Evolutionary conservation across 1,140 invertebrate species (phyloP), one percentile per base, ranked within the genome.

Genomic region (Wiebesia pumilae): DNA sequence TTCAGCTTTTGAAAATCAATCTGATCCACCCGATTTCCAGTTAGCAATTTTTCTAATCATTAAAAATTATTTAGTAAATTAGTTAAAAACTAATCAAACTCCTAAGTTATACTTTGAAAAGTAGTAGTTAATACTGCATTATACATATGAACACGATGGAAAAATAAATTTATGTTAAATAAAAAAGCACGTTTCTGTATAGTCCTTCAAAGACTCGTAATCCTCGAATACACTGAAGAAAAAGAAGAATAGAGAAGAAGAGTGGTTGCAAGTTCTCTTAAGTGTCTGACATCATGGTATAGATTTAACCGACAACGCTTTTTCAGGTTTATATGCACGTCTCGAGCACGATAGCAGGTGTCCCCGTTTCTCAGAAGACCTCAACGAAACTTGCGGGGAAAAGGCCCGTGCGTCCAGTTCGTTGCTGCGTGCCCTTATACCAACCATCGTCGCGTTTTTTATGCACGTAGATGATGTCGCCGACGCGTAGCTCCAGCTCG

Each of bases 361-460:
- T 88, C 40, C 90, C 89, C 83, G 92, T 89, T 83, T 94, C 93
- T 95, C 93, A 95, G 94, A 95, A 95, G 89, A 93, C 94, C 92
- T 98, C 97, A 27, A 99, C 98, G 94, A 99, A 99, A 90, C 97
- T 98, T 65, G 97, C 97, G 3, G 98, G 98, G 94, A 99, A 99
- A 3, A 99, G 95, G 12, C 98, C 98, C 3, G 97, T 98, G 89
- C 97, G 96, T 27, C 98, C 98, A 3, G 97, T 98, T 75, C 97
- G 95, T 90, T 98, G 96, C 88, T 97, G 95, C 1, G 97, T 98
- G 10, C 98, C 98, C 92, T 99, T 99, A 91, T 97, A 98, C 98
- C 98, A 99, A 24, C 98, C 98, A 90, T 99, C 98, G 40, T 98
- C 98, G 62, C 98, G 95, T 92, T 98, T 98, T 89, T 97, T 97